phyloP scores from a whole-genome alignment of 2,888 invertebrate species.

The Eupithecia vulgata region DNA sequence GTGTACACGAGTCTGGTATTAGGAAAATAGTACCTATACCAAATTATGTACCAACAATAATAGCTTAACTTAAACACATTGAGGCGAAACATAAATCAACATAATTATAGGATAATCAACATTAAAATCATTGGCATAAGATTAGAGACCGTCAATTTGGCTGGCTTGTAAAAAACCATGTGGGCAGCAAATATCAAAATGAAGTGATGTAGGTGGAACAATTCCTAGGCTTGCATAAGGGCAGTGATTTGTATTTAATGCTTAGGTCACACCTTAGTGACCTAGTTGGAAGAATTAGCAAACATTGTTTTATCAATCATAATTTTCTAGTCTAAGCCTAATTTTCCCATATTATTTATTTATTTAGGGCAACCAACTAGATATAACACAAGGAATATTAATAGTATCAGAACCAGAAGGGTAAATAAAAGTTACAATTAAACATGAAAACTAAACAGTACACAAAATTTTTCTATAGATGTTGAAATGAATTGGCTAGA shows the following conservation, averaged over 20 bases:
- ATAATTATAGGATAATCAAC: constrained; percentile 33
- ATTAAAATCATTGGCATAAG: constrained; percentile 43
- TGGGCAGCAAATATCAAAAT: constrained; percentile 48
- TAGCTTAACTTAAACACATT: neutral
- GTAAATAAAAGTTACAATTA: neutral
- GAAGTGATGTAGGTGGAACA: constrained; percentile 65
- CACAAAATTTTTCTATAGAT: neutral
- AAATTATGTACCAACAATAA: neutral
- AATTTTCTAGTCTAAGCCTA: neutral
- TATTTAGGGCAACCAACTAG: too few relatives aligned
- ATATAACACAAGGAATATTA: too few relatives aligned
- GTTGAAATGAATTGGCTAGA: neutral
- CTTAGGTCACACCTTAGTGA: constrained; percentile 28
- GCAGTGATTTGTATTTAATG: constrained; percentile 36
- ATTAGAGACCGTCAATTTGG: constrained; percentile 44
- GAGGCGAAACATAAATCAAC: constrained; percentile 13
- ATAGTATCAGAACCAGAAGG: neutral
- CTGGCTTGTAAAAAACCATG: constrained; percentile 48
- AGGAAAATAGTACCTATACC: neutral
- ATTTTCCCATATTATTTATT: too few relatives aligned
- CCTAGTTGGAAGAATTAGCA: constrained; percentile 23
- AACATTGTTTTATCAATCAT: neutral
- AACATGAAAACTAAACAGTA: neutral
- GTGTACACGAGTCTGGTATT: neutral
- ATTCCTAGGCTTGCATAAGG: constrained; percentile 59